phyloP scores from a whole-genome alignment of 1,140 invertebrate species.

The Colletes gigas region DNA sequence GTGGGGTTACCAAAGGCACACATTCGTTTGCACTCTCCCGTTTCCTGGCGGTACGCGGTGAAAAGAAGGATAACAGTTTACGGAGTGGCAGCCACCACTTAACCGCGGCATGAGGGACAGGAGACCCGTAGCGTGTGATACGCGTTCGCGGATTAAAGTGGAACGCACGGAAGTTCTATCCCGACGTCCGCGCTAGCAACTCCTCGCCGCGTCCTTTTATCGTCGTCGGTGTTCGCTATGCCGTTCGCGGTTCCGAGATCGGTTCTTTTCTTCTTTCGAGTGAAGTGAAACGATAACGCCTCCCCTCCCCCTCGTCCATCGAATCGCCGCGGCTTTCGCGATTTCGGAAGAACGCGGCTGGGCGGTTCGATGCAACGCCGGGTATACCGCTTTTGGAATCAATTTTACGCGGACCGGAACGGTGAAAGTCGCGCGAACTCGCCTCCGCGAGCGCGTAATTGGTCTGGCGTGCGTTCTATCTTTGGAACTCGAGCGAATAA shows the following conservation, averaged over 20 bases:
- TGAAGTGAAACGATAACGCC: not conserved
- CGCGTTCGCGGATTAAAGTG: conserved; percentile 23
- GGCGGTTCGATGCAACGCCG: not conserved
- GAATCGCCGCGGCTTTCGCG: too few relatives aligned
- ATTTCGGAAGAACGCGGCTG: too few relatives aligned
- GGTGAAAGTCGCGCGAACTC: conserved; percentile 39
- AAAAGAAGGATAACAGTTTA: conserved; percentile 61
- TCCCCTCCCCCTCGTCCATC: too few relatives aligned
- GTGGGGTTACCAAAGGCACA: conserved; percentile 47
- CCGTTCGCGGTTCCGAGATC: not conserved
- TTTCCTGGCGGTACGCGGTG: conserved; percentile 45
- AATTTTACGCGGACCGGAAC: conserved; percentile 32
- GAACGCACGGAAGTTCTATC: not conserved
- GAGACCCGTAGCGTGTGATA: conserved; percentile 24
- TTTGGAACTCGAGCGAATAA: conserved; percentile 13
- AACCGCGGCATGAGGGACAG: conserved; percentile 28
- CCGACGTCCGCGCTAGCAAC: too few relatives aligned
- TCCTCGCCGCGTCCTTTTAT: not conserved
- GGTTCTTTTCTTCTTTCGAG: not conserved
- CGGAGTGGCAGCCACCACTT: conserved; percentile 57
- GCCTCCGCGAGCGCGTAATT: conserved; percentile 32
- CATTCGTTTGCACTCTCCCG: conserved; percentile 45
- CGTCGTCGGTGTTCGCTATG: not conserved
- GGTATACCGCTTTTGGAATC: conserved; percentile 13
- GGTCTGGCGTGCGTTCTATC: conserved; percentile 30